phyloP scores from a whole-genome alignment of 2,113 vertebrate genomes.

The Halcyon malimbica region DNA sequence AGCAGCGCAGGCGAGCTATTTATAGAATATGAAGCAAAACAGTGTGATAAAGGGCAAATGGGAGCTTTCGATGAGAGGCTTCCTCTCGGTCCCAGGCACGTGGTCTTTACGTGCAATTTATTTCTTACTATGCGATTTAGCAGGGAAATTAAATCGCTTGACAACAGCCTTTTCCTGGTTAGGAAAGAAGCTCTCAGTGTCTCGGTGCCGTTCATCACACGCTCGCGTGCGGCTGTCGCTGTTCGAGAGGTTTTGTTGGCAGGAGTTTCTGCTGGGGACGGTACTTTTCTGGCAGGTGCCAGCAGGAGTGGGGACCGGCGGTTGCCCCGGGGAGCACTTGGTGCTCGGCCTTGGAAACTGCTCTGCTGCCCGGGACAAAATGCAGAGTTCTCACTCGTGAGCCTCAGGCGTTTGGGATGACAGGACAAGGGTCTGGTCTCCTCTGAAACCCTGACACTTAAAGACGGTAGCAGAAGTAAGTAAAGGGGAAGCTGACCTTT shows the following conservation, averaged over 20 bases:
- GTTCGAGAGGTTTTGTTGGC: not conserved
- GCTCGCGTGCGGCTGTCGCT: fast-evolving
- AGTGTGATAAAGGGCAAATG: conserved; percentile 65
- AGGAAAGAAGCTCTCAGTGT: not conserved
- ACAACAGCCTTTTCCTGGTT: not conserved
- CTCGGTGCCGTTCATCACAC: not conserved
- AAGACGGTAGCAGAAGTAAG: not conserved
- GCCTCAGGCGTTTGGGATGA: not conserved
- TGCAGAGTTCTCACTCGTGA: not conserved
- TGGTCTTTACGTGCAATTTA: conserved; percentile 14
- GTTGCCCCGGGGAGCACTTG: not conserved
- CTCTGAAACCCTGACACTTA: not conserved
- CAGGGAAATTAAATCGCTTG: conserved; percentile 12
- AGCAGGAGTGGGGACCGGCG: not conserved
- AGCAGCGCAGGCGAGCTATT: conserved; percentile 48
- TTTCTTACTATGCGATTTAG: conserved; percentile 12
- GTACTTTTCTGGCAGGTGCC: not conserved
- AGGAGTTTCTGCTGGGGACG: not conserved
- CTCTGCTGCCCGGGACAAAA: not conserved
- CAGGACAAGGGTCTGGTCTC: not conserved
- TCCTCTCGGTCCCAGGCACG: not conserved
- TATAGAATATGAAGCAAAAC: conserved; percentile 63
- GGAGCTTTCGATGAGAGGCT: not conserved
- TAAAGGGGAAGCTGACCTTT: not conserved
- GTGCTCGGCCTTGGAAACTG: not conserved